Evolutionary conservation across 2,888 invertebrate species (phyloP), one percentile per base, ranked within the genome.

Genomic region (Eustalomyia histrio): DNA sequence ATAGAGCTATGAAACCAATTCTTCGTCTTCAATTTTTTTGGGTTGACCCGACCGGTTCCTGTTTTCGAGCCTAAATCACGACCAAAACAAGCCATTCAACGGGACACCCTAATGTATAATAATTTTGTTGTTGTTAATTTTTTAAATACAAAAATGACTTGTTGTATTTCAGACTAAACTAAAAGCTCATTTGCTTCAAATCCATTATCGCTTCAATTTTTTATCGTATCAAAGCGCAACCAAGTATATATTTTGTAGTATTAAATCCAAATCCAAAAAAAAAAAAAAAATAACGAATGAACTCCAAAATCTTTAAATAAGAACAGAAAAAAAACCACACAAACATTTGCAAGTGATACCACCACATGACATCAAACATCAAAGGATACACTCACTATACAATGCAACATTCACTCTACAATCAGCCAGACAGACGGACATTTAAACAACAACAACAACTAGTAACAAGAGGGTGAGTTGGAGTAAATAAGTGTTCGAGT

Each of bases 181-280:
- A 47, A 60, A 76, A 86, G 86, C 87, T 88, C 89, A 89, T 88
- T 89, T 89, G 88, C 88, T 85, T 88, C 88, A 89, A 86, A 86
- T 88, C 89, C 90, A 89, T 89, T 89, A 89, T 88, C 90, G 88
- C 89, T 87, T 87, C 86, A 87, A 90, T 89, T 88, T 89, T 89
- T 89, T 87, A 88, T 87, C 88, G 86, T 86, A 89, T 88, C 89
- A 89, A 87, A 88, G 87, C 83, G 74, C 47, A 69, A 79, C 65
- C 58, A 71, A 29, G 33, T n/a, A n/a, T 47, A 47, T 6, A n/a
- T 47, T n/a, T 47, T 47, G 43, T 47, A 14, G 14, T 47, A 47
- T 47, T 47, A n/a, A 47, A 60, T 35, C 16, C 35, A 61, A 74
- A 21, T 29, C 29, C 29, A 29, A 63, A 47, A 29, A 24, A 10